These are phyloP conservation scores for Oscheius sp. DNA, from an alignment of 2,888 invertebrate genomes.

Conservation along the genomic window DNA sequence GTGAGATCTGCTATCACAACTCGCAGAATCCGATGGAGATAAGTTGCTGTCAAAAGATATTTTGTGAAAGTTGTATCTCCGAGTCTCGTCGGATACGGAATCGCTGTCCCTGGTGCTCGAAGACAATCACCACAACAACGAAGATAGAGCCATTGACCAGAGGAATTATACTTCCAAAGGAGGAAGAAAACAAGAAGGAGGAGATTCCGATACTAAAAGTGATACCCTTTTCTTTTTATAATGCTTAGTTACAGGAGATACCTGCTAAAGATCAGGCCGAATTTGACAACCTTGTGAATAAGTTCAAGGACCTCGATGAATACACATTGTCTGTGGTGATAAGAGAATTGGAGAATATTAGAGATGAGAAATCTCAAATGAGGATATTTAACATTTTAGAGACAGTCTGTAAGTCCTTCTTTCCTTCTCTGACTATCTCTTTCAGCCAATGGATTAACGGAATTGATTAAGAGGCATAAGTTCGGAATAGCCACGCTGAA, in stretches of 20 bases:
- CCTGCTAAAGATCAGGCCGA: too few species aligned
- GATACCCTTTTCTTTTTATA: too few species aligned
- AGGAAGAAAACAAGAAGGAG: neutral
- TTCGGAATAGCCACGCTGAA: neutral
- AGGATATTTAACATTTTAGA: neutral
- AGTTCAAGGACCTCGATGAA: neutral
- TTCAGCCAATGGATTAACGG: neutral
- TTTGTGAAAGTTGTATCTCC: neutral
- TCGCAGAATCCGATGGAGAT: neutral
- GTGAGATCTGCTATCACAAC: slow-evolving; percentile 4
- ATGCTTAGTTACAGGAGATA: too few species aligned
- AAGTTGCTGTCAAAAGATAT: neutral
- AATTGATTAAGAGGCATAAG: neutral
- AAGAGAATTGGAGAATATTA: neutral
- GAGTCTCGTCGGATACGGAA: neutral
- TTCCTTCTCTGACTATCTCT: neutral
- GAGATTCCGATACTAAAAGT: neutral
- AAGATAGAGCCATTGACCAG: neutral
- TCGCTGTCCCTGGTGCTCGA: neutral
- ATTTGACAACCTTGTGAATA: too few species aligned
- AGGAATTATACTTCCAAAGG: neutral
- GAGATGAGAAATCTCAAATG: neutral
- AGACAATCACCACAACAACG: neutral
- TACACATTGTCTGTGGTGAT: neutral
- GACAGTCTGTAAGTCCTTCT: neutral